These are phyloP conservation scores for Andrena bucephala DNA, from an alignment of 2,888 invertebrate species.

Conservation along the genomic window DNA sequence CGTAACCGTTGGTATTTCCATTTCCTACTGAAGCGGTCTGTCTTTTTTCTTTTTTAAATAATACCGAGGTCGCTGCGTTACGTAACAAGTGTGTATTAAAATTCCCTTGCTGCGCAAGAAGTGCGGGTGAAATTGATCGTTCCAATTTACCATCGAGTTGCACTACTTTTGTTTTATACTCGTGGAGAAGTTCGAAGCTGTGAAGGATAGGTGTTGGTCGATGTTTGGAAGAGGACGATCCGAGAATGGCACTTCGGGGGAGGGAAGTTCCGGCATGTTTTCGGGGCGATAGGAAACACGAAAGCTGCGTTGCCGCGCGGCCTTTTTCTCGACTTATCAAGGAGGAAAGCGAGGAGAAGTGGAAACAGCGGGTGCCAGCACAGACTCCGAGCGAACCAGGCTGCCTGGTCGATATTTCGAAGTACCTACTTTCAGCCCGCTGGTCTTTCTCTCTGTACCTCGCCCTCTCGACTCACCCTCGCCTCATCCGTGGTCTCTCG, in stretches of 20 bases:
- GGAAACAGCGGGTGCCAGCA: constrained; percentile 75
- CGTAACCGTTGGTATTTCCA: constrained; percentile 29
- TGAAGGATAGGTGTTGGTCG: not conserved
- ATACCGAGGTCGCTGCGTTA: not conserved
- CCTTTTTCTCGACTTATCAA: constrained; percentile 69
- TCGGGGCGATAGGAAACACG: constrained; percentile 12
- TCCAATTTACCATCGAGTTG: not conserved
- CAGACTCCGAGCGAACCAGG: constrained; percentile 77
- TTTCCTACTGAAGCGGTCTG: not conserved
- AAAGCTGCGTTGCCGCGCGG: constrained; percentile 59
- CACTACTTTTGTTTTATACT: not conserved
- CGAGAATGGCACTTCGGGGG: not conserved
- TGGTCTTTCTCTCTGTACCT: constrained; percentile 55
- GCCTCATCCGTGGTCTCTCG: constrained; percentile 55
- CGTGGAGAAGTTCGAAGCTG: not conserved
- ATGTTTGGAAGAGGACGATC: not conserved
- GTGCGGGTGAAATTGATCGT: not conserved
- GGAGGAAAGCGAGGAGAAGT: constrained; percentile 74
- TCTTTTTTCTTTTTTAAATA: not conserved
- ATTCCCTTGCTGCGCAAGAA: not conserved
- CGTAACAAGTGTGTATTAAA: not conserved
- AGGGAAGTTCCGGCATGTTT: constrained; percentile 28
- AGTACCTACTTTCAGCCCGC: constrained; percentile 81
- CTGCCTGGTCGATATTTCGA: constrained; percentile 81
- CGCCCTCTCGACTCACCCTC: constrained; percentile 58